These are phyloP conservation scores for Cylloceria caligata DNA, from an alignment of 2,888 invertebrate genomes.

Conservation along the genomic window DNA sequence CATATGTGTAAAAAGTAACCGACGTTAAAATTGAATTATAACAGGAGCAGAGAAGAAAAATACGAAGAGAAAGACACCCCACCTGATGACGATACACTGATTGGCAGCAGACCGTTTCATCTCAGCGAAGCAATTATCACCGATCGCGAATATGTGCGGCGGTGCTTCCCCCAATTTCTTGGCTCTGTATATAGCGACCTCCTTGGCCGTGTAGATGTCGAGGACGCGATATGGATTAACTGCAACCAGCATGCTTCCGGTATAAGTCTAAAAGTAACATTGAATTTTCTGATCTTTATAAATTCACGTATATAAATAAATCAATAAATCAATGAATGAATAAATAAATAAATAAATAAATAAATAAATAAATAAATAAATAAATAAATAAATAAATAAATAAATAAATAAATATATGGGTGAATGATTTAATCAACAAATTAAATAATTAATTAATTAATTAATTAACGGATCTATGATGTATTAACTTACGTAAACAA, in stretches of 20 bases:
- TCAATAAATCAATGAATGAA: neutral
- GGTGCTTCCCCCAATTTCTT: slow-evolving; percentile 94
- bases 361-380: too few relatives aligned
- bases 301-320: neutral
- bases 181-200: slow-evolving; percentile 93
- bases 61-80: slow-evolving; percentile 56
- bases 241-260: slow-evolving; percentile 97
- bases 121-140: slow-evolving; percentile 94
- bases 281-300: neutral
- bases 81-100: slow-evolving; percentile 98
- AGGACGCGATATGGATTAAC: slow-evolving; percentile 97
- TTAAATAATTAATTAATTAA: too few relatives aligned
- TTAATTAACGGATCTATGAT: neutral
- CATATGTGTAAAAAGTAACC: slow-evolving; percentile 1
- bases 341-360: too few relatives aligned
- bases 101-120: slow-evolving; percentile 91
- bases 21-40: neutral
- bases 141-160: slow-evolving; percentile 98
- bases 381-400: too few relatives aligned
- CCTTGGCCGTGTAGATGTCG: slow-evolving; percentile 96
- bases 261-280: slow-evolving; percentile 91
- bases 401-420: too few relatives aligned
- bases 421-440: too few relatives aligned
- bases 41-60: neutral
- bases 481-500: slow-evolving; percentile 93